Percentiles rank a stretch among this genome's conserved stretches.
phyloP scores from a whole-genome alignment of 2,797 vertebrate species.

The Dendrocincla tyrannina region DNA sequence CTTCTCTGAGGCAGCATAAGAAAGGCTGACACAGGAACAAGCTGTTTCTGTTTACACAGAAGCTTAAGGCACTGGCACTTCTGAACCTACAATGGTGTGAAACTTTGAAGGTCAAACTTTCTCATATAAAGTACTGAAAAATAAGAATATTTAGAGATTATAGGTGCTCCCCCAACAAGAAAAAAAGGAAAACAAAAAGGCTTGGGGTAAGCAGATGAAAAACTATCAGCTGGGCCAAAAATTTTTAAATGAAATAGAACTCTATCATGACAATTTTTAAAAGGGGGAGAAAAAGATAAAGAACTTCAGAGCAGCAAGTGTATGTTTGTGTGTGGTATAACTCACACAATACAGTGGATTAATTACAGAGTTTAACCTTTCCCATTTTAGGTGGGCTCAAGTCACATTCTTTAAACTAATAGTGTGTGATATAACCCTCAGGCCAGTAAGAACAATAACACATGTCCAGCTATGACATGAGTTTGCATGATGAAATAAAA shows the following conservation, averaged over 20 bases:
- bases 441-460: not conserved
- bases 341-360: not conserved
- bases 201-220: not conserved
- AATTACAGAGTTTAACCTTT: slow-evolving; percentile 37
- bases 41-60: not conserved
- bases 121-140: not conserved
- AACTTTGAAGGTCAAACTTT: not conserved
- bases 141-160: not conserved
- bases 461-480: not conserved
- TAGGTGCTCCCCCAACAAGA: not conserved
- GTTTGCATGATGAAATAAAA: slow-evolving; percentile 36
- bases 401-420: slow-evolving; percentile 10
- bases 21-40: not conserved
- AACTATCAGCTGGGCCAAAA: not conserved
- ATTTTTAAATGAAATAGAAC: not conserved
- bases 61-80: not conserved
- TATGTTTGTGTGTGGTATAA: not conserved
- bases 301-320: not conserved
- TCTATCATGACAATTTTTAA: not conserved
- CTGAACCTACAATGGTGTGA: not conserved
- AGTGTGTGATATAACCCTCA: not conserved
- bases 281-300: not conserved
- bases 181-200: rapidly evolving
- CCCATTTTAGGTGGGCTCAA: not conserved
- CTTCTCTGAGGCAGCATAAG: not conserved